phyloP scores from a whole-genome alignment of 2,888 invertebrate species.

The Polydrusus pterygomalis region DNA sequence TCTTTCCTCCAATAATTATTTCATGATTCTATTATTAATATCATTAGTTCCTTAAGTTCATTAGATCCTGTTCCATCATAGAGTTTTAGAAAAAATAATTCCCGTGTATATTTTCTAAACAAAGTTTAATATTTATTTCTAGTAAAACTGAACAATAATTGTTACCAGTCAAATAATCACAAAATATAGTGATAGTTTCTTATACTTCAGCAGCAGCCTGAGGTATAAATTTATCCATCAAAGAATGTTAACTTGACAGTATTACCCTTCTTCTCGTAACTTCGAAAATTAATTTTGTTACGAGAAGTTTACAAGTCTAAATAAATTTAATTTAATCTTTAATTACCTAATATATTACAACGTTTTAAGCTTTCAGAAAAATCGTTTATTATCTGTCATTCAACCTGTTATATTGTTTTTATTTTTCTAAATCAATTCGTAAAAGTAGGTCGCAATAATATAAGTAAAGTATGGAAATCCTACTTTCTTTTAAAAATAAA shows the following conservation, averaged over 20 bases:
- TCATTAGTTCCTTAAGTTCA: too few relatives aligned
- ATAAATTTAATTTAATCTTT: neutral
- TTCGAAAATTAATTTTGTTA: conserved; percentile 5
- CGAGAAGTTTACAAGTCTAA: neutral
- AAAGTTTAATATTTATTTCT: too few relatives aligned
- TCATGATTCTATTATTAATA: too few relatives aligned
- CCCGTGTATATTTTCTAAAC: too few relatives aligned
- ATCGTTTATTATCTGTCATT: neutral
- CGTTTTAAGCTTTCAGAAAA: neutral
- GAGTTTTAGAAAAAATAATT: too few relatives aligned
- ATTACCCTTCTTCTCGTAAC: neutral
- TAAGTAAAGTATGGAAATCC: too few relatives aligned
- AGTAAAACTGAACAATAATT: neutral
- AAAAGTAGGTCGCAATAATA: too few relatives aligned
- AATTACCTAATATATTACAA: neutral
- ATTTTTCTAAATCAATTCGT: too few relatives aligned
- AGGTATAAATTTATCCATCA: neutral
- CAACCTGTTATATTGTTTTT: too few relatives aligned
- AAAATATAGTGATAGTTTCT: neutral
- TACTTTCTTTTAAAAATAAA: too few relatives aligned
- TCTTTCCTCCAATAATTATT: too few relatives aligned
- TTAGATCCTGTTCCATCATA: too few relatives aligned
- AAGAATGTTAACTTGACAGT: conserved; percentile 1
- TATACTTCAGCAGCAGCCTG: neutral
- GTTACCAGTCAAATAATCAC: neutral